Conservation (phyloP, 2,888 invertebrate species). For the Apamea monoglypha region DNA sequence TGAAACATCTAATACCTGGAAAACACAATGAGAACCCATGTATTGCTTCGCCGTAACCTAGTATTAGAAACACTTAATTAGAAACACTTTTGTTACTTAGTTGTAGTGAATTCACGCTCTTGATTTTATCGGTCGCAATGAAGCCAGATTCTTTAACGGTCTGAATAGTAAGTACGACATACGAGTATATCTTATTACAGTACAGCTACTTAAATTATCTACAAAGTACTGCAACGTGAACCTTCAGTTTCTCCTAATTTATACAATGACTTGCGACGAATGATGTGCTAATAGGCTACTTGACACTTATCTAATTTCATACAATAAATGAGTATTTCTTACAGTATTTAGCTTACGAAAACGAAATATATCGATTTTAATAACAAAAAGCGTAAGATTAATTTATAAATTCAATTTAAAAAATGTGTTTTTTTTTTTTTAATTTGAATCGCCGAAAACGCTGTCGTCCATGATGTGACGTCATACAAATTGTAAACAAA, state of each 20-base stretch:
- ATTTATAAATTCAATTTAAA: too few species aligned
- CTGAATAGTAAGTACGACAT: slow-evolving; percentile 55
- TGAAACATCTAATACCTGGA: slow-evolving; percentile 23
- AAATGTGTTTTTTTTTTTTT: too few species aligned
- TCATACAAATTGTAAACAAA: too few species aligned
- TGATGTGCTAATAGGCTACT: too few species aligned
- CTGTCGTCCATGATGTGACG: too few species aligned
- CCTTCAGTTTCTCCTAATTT: slow-evolving; percentile 26
- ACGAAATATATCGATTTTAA: too few species aligned
- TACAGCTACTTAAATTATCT: slow-evolving; percentile 47
- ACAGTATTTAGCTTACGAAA: too few species aligned
- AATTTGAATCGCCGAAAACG: too few species aligned
- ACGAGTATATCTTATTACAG: slow-evolving; percentile 48
- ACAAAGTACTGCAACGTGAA: slow-evolving; percentile 34
- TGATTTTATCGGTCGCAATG: slow-evolving; percentile 58
- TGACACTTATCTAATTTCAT: too few species aligned
- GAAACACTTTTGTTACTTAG: slow-evolving; percentile 34
- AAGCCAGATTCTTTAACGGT: slow-evolving; percentile 59
- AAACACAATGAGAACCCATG: slow-evolving; percentile 22
- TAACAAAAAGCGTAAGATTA: too few species aligned
- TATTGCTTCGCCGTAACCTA: slow-evolving; percentile 12
- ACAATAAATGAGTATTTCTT: too few species aligned
- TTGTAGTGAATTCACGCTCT: slow-evolving; percentile 52
- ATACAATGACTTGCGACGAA: too few species aligned
- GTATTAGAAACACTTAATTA: slow-evolving; percentile 42